phyloP scores from a whole-genome alignment of 2,888 invertebrate genomes.

The Macrosoma leucophasiata region DNA sequence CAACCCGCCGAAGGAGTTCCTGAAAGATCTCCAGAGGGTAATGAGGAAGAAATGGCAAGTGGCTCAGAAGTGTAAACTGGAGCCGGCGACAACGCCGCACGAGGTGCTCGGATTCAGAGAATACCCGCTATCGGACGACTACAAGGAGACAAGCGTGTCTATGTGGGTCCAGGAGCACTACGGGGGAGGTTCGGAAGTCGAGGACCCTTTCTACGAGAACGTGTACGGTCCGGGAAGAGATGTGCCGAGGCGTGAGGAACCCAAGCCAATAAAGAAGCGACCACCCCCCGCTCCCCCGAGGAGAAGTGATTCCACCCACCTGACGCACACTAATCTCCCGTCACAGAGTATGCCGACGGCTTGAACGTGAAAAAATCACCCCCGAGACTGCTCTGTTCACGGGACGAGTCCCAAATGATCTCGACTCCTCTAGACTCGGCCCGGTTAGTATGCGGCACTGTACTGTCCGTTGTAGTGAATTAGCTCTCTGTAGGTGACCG shows the following conservation, averaged over 20 bases:
- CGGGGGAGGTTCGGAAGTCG: constrained; percentile 61
- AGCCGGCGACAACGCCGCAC: constrained; percentile 91
- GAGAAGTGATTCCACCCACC: constrained; percentile 90
- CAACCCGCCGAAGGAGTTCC: constrained; percentile 87
- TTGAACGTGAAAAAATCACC: constrained; percentile 1
- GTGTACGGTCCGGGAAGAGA: constrained; percentile 56
- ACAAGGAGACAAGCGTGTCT: constrained; percentile 88
- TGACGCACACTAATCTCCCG: constrained; percentile 55
- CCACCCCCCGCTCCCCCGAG: constrained; percentile 95
- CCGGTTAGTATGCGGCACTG: constrained; percentile 2
- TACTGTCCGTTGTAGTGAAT: neutral
- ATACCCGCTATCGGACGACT: constrained; percentile 82
- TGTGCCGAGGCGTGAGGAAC: constrained; percentile 47
- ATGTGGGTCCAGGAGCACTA: constrained; percentile 95
- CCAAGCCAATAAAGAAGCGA: constrained; percentile 77
- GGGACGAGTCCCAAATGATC: neutral
- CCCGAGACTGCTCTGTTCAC: neutral
- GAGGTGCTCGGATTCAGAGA: constrained; percentile 93
- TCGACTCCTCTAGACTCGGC: neutral
- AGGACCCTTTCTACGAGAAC: constrained; percentile 85
- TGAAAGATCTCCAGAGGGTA: constrained; percentile 92
- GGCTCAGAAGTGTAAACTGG: constrained; percentile 92
- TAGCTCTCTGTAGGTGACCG: constrained; percentile 5
- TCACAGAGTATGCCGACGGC: constrained; percentile 9
- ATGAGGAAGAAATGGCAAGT: constrained; percentile 97